These are phyloP conservation scores for Nemotelus pantherinus DNA, from an alignment of 2,888 invertebrate species.

Conservation along the genomic window DNA sequence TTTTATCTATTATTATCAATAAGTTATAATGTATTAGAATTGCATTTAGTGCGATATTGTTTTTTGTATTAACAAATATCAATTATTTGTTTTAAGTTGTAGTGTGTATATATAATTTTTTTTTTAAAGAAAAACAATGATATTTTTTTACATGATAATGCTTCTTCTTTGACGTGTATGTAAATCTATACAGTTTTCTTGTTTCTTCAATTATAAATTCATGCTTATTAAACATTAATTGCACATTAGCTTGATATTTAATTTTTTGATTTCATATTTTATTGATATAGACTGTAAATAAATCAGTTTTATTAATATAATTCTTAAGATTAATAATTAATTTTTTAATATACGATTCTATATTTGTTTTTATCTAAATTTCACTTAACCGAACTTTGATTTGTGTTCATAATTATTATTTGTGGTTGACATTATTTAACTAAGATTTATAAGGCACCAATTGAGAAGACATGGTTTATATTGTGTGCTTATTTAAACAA, in stretches of 20 bases:
- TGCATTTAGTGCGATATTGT: neutral
- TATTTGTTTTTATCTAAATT: neutral
- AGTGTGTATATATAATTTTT: neutral
- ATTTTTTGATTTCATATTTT: conserved; percentile 4
- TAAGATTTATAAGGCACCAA: conserved; percentile 20
- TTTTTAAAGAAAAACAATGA: neutral
- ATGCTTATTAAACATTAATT: conserved; percentile 31
- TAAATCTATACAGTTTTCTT: conserved; percentile 4
- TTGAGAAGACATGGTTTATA: neutral
- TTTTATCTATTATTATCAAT: neutral
- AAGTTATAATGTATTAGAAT: neutral
- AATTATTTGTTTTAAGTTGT: neutral
- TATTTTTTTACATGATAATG: conserved; percentile 1
- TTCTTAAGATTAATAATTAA: too few relatives aligned
- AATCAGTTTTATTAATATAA: neutral
- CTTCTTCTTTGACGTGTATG: neutral
- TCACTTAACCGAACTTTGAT: neutral
- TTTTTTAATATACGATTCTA: neutral
- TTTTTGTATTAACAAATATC: conserved; percentile 1
- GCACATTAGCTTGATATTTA: conserved; percentile 28
- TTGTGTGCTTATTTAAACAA: neutral
- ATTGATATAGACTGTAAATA: neutral
- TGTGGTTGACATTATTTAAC: neutral
- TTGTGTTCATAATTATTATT: neutral
- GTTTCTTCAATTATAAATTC: conserved; percentile 19